Evolutionary conservation across 1,140 invertebrate genomes (phyloP), one percentile per base, ranked within the genome.

Genomic region (Thaumatotibia leucotreta): DNA sequence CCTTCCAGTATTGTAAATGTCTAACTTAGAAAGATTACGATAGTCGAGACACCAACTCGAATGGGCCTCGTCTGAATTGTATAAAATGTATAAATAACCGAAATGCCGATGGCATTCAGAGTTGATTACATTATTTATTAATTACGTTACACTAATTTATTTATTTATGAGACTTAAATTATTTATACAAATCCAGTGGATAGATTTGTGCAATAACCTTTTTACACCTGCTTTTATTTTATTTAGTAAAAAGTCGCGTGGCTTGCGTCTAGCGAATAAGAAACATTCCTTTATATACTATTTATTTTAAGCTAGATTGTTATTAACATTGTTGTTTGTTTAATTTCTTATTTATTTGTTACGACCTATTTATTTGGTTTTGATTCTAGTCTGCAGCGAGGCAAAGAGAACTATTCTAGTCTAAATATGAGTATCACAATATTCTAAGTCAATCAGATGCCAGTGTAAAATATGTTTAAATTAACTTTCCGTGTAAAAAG

Each of bases 381-480:
- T 70, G 77, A 78, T 79, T 87, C 84, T 89, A 89, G 86, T 89
- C 86, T 75, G 71, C 66, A 71, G 69, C 75, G 45, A 73, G 69
- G 71, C 71, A 71, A 24, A 27, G 65, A 35, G 27, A 70, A 74
- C 45, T 68, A 67, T 62, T 73, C 77, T 79, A 79, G 77, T 79
- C 72, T 66, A 45, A 45, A 17, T 33, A 69, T 61, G 31, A 24
- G 58, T 63, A 62, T 49, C 24, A 14, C 29, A 58, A 58, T 58
- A 14, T 58, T 45, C 17, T 45, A 45, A 45, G 39, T 45, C 39
- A 45, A 45, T 58, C 11, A 17, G 50, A 54, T 9, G 49, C 6
- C 22, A 11, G 50, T 39, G 20, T 58, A 20, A 8, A 58, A 54
- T 23, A 58, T 58, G 14, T 58, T 58, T 54, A 29, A 58, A 58